These are phyloP conservation scores for Pachycephus smyrnensis DNA, from an alignment of 2,888 invertebrate species.

Conservation along the genomic window DNA sequence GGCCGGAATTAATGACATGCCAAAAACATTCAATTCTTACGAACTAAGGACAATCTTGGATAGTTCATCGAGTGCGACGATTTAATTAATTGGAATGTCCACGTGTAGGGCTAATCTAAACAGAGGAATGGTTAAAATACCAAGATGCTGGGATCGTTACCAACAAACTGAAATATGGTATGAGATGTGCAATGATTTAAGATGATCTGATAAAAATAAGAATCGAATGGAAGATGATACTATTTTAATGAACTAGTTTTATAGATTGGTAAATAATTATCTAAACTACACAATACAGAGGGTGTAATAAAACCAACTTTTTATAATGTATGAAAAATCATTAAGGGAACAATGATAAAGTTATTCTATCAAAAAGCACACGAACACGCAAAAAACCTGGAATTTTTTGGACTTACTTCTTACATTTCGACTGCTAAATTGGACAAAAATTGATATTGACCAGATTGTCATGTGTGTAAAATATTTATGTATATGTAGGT, in stretches of 20 bases:
- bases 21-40: conserved; percentile 59
- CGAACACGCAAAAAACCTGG: conserved; percentile 28
- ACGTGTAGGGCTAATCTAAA: too few species aligned
- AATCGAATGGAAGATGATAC: too few species aligned
- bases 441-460: conserved; percentile 33
- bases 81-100: too few species aligned
- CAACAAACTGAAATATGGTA: neutral
- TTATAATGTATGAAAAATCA: conserved; percentile 27
- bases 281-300: neutral
- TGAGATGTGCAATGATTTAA: too few species aligned
- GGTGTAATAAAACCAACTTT: conserved; percentile 30
- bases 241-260: too few species aligned
- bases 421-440: conserved; percentile 35
- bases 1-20: conserved; percentile 64
- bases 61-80: neutral
- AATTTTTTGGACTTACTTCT: conserved; percentile 47
- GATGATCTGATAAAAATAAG: too few species aligned
- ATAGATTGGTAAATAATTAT: too few species aligned
- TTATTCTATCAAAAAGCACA: conserved; percentile 18
- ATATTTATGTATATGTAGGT: conserved; percentile 7
- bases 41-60: conserved; percentile 37
- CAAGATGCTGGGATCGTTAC: neutral
- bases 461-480: conserved; percentile 30
- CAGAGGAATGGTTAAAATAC: neutral
- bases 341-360: conserved; percentile 13